These are phyloP conservation scores for Parotia lawesii DNA, from an alignment of 2,113 vertebrate genomes.

Conservation along the genomic window DNA sequence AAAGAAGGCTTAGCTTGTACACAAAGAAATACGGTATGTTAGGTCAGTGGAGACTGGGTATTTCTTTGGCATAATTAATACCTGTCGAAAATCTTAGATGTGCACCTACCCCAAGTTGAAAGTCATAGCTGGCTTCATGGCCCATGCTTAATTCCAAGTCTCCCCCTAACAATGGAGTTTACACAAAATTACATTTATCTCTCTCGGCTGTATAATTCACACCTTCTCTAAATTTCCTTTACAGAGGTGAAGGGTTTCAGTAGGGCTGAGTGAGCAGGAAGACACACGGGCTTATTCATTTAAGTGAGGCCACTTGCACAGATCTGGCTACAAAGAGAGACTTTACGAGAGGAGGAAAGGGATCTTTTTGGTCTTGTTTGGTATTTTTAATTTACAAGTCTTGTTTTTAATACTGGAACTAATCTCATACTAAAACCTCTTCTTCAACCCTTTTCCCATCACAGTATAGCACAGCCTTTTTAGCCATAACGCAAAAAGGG, in stretches of 20 bases:
- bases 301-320: not conserved
- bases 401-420: not conserved
- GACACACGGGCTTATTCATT: not conserved
- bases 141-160: not conserved
- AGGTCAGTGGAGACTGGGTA: not conserved
- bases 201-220: not conserved
- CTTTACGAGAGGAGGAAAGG: not conserved
- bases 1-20: not conserved
- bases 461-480: not conserved
- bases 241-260: not conserved
- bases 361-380: not conserved
- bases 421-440: not conserved
- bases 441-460: not conserved
- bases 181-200: not conserved
- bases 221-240: not conserved
- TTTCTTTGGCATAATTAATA: not conserved
- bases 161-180: fast-evolving
- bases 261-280: not conserved
- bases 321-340: not conserved
- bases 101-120: not conserved
- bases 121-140: not conserved
- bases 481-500: not conserved
- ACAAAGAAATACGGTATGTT: not conserved
- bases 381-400: not conserved
- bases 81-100: not conserved